Evolutionary conservation across 2,888 invertebrate genomes (phyloP).

Genomic region (Ophraella communa): DNA sequence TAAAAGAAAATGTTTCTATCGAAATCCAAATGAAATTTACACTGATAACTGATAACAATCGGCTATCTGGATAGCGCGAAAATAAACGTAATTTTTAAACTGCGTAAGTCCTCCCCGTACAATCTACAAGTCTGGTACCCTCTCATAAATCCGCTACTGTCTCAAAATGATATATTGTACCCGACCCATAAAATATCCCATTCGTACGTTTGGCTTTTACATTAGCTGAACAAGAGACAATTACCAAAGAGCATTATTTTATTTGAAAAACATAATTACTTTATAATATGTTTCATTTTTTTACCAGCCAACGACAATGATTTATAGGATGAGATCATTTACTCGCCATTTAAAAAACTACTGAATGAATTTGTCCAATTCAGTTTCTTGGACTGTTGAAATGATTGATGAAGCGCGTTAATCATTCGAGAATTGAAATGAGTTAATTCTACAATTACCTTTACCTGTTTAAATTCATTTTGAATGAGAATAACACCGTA

Average conservation of each 20-base stretch:
- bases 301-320: conserved; percentile 42
- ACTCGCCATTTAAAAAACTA: conserved; percentile 38
- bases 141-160: conserved; percentile 10
- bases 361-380: conserved; percentile 27
- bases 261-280: conserved; percentile 51
- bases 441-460: conserved; percentile 4
- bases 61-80: too few relatives aligned
- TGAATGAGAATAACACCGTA: too few relatives aligned
- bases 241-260: conserved; percentile 50
- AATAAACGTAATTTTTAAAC: too few relatives aligned
- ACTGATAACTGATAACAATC: too few relatives aligned
- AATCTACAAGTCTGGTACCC: background rate
- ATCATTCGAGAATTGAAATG: conserved; percentile 21
- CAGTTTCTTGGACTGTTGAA: conserved; percentile 14
- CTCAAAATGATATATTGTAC: conserved; percentile 43
- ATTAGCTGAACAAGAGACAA: conserved; percentile 49
- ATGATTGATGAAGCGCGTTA: conserved; percentile 25
- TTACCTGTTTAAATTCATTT: conserved; percentile 6
- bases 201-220: conserved; percentile 47
- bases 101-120: background rate
- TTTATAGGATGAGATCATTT: conserved; percentile 45
- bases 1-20: too few relatives aligned
- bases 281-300: conserved; percentile 49
- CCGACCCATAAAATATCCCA: conserved; percentile 36
- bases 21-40: too few relatives aligned